Percentiles rank a stretch among this genome's conserved stretches.
Conservation (phyloP, 2,797 vertebrate genomes). For the Pampus argenteus region DNA sequence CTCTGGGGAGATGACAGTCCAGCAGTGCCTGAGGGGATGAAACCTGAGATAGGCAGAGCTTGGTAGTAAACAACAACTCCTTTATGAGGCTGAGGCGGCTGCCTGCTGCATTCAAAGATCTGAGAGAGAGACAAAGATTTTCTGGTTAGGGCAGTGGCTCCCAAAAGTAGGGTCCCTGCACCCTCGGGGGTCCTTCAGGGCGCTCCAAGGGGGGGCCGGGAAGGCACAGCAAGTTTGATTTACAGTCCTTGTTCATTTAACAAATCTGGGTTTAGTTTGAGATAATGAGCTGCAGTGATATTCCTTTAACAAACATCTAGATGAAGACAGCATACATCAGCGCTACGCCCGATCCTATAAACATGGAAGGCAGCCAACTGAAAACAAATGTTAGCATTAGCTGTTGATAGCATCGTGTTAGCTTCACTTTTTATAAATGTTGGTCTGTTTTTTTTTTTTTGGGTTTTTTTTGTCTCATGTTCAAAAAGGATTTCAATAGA, state of each 20-base stretch:
- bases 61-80: constrained; percentile 79
- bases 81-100: constrained; percentile 72
- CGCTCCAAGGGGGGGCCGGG: background rate
- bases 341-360: background rate
- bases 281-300: background rate
- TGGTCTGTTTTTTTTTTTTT: background rate
- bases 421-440: background rate
- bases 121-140: constrained; percentile 57
- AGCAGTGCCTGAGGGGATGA: constrained; percentile 74
- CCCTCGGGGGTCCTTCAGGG: constrained; percentile 11
- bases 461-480: background rate
- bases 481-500: no score
- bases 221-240: constrained; percentile 7
- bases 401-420: background rate
- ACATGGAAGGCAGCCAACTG: background rate
- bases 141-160: constrained; percentile 47
- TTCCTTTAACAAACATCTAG: background rate
- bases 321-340: background rate
- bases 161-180: constrained; percentile 19
- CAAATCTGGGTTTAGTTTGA: background rate
- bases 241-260: constrained; percentile 19
- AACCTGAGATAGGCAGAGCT: constrained; percentile 78
- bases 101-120: constrained; percentile 60
- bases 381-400: background rate
- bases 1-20: constrained; percentile 76